Percentiles rank a stretch among this genome's conserved stretches.
phyloP scores from a whole-genome alignment of 2,113 vertebrate species.

The Oophaga pumilio region DNA sequence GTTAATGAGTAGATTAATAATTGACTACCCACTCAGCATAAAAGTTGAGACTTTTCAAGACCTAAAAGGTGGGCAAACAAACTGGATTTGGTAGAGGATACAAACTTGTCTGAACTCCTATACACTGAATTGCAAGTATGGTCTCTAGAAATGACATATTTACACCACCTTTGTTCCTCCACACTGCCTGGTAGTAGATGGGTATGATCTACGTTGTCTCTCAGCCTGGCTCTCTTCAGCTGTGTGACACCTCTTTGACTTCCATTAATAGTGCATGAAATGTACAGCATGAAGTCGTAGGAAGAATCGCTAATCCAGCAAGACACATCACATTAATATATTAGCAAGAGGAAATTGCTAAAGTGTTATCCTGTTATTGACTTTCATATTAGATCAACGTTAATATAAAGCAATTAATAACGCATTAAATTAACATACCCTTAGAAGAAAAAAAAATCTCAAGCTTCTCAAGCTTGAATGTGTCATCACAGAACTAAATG shows the following conservation, averaged over 20 bases:
- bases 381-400: conserved; percentile 58
- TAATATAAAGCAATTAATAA: conserved; percentile 62
- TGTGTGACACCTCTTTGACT: conserved; percentile 9
- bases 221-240: not conserved
- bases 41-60: not conserved
- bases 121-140: not conserved
- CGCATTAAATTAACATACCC: conserved; percentile 42
- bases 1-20: not conserved
- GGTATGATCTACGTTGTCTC: conserved; percentile 5
- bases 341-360: conserved; percentile 56
- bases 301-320: conserved; percentile 55
- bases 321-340: conserved; percentile 59
- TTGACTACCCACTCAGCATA: not conserved
- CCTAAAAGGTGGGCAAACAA: not conserved
- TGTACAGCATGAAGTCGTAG: not conserved
- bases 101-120: not conserved
- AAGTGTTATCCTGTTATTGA: conserved; percentile 58
- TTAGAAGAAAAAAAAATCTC: conserved; percentile 6
- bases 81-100: not conserved
- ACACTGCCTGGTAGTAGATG: not conserved
- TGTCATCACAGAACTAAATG: not conserved
- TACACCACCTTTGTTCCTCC: not conserved
- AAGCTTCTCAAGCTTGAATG: conserved; percentile 3
- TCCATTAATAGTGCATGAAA: not conserved
- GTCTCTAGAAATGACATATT: not conserved